Evolutionary conservation across 2,797 vertebrate species (phyloP).

Genomic region (Microctenopoma stevenorrisi): DNA sequence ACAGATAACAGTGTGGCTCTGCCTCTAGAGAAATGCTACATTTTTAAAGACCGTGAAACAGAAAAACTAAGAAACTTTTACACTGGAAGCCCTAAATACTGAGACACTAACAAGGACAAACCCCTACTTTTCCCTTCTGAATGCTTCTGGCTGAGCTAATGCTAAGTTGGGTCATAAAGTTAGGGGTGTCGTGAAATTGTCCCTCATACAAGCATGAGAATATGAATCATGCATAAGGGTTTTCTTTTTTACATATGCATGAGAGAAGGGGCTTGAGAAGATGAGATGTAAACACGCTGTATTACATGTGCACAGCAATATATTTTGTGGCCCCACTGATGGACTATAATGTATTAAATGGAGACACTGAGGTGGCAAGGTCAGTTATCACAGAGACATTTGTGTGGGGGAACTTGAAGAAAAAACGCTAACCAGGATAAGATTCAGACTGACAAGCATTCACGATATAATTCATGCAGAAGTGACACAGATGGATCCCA

Average conservation of each 20-base stretch:
- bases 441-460: constrained; percentile 31
- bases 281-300: constrained; percentile 8
- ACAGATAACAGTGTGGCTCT: constrained; percentile 31
- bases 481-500: constrained; percentile 42
- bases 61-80: constrained; percentile 24
- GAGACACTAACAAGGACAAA: constrained; percentile 34
- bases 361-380: constrained; percentile 12
- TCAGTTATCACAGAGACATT: constrained; percentile 18
- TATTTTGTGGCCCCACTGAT: background rate
- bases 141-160: constrained; percentile 16
- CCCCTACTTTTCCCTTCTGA: constrained; percentile 20
- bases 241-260: background rate
- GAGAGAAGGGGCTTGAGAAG: background rate
- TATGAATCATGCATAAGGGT: background rate
- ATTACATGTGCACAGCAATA: constrained; percentile 7
- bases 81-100: constrained; percentile 20
- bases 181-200: constrained; percentile 8
- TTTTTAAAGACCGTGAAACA: constrained; percentile 22
- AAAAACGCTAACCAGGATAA: constrained; percentile 30
- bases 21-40: constrained; percentile 4
- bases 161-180: constrained; percentile 23
- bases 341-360: background rate
- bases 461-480: constrained; percentile 46
- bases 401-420: constrained; percentile 19
- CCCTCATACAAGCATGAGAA: background rate